Evolutionary conservation across 2,113 vertebrate species (phyloP), one percentile per base, ranked within the genome.

Genomic region (Lophochroa leadbeateri): DNA sequence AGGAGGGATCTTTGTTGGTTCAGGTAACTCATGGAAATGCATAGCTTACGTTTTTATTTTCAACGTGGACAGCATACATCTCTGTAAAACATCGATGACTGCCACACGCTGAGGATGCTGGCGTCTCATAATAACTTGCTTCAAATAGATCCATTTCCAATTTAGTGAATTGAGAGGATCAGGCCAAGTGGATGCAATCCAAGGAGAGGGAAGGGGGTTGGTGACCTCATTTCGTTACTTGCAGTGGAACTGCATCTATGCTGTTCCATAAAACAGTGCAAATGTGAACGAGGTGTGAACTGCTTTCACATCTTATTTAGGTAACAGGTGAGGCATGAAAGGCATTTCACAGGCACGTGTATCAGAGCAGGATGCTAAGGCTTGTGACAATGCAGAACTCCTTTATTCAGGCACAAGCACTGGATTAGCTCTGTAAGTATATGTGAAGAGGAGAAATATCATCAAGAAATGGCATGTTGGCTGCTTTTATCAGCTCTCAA

Each of bases 271-370:
- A 97, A 97, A 97, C 94, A 87, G 82, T 3, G 9, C 86, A 96
- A 98, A 98, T 97, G 97, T 97, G 98, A 98, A 97, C 92, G 94
- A 98, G 97, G 96, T 98, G 97, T 97, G 97, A 98, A 97, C 97
- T 97, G 96, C 96, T 97, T 98, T 98, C 97, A 97, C 97, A 97
- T 98, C 97, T 98, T 97, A 98, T 98, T 98, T 98, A 98, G 96
- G 96, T 95, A 98, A 97, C 97, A 98, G 97, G 98, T 98, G 97
- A 98, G 96, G 96, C 97, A 96, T 98, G 97, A 98, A 98, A 98
- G 97, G 96, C 97, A 94, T 97, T 98, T 97, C 97, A 94, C 76
- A 96, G 97, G 95, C 97, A 96, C 52, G 15, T 53, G 93, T 92
- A 96, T 93, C 85, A 76, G 72, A 96, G 90, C 92, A 70, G 86